Conservation (phyloP, 2,888 invertebrate genomes). For the Buathra laborator region DNA sequence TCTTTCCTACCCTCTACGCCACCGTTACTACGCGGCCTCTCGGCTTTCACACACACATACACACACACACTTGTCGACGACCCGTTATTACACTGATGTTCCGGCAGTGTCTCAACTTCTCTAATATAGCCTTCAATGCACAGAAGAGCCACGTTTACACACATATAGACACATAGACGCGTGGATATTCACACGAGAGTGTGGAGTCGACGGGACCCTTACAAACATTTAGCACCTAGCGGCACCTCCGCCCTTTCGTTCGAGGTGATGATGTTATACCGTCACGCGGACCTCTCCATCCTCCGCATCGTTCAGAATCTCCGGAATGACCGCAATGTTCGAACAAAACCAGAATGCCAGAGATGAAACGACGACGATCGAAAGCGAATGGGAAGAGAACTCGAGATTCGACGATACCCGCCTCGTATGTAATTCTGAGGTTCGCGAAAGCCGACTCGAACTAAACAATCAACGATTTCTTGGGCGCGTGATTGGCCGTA, state of each 20-base stretch:
- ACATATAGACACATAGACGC: slow-evolving; percentile 20
- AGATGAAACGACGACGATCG: too few relatives aligned
- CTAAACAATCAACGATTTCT: slow-evolving; percentile 83
- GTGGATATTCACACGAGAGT: slow-evolving; percentile 9
- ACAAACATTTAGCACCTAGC: slow-evolving; percentile 56
- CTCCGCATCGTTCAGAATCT: slow-evolving; percentile 33
- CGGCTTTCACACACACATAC: slow-evolving; percentile 46
- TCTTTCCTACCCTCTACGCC: slow-evolving; percentile 54
- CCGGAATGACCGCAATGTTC: slow-evolving; percentile 49
- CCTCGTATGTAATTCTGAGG: slow-evolving; percentile 55
- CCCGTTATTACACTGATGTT: background rate
- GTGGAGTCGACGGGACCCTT: slow-evolving; percentile 35
- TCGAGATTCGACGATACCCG: slow-evolving; percentile 21
- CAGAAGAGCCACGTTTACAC: slow-evolving; percentile 9
- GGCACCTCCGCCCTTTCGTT: slow-evolving; percentile 54
- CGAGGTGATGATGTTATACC: slow-evolving; percentile 23
- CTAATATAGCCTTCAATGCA: slow-evolving; percentile 21
- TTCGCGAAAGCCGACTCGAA: slow-evolving; percentile 63
- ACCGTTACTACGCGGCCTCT: slow-evolving; percentile 37
- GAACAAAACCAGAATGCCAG: background rate
- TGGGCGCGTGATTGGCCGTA: slow-evolving; percentile 83
- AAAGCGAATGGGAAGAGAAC: slow-evolving; percentile 1
- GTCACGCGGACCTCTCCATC: background rate
- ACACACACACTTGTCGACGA: slow-evolving; percentile 40
- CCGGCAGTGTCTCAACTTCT: slow-evolving; percentile 60